phyloP scores from a whole-genome alignment of 2,797 vertebrate genomes.

The Tangara arthus region DNA sequence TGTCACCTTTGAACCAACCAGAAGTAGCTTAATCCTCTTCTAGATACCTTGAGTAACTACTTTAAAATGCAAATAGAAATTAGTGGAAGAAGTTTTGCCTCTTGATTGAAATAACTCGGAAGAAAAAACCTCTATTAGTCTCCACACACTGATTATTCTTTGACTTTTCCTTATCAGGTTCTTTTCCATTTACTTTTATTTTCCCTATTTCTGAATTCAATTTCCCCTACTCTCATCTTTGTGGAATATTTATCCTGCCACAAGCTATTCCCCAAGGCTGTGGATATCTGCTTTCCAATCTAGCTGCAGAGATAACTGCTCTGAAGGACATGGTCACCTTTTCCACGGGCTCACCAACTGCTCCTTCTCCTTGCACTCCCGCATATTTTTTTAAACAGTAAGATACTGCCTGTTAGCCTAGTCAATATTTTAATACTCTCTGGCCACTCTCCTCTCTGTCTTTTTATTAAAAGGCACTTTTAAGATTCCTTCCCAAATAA shows the following conservation, averaged over 20 bases:
- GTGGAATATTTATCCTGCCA: background rate
- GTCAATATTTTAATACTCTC: background rate
- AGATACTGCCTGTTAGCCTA: background rate
- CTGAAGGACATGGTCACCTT: slow-evolving; percentile 27
- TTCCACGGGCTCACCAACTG: background rate
- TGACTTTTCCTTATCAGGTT: background rate
- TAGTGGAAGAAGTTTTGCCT: background rate
- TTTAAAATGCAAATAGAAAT: background rate
- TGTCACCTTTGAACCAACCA: background rate
- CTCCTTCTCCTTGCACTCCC: background rate
- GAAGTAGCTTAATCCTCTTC: background rate
- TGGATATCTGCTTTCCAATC: slow-evolving; percentile 28
- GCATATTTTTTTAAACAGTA: background rate
- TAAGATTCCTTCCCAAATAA: slow-evolving; percentile 27
- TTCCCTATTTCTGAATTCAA: slow-evolving; percentile 12
- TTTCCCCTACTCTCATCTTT: background rate
- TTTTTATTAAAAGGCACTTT: background rate
- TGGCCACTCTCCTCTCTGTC: background rate
- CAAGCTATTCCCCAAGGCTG: background rate
- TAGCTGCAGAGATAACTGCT: background rate
- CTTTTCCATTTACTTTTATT: slow-evolving; percentile 4
- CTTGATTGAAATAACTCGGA: background rate
- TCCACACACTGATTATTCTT: background rate
- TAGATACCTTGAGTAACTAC: background rate
- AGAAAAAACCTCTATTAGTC: background rate